Evolutionary conservation across 1,140 invertebrate genomes (phyloP), one percentile per base, ranked within the genome.

Genomic region (Drosophila pseudoananassae): DNA sequence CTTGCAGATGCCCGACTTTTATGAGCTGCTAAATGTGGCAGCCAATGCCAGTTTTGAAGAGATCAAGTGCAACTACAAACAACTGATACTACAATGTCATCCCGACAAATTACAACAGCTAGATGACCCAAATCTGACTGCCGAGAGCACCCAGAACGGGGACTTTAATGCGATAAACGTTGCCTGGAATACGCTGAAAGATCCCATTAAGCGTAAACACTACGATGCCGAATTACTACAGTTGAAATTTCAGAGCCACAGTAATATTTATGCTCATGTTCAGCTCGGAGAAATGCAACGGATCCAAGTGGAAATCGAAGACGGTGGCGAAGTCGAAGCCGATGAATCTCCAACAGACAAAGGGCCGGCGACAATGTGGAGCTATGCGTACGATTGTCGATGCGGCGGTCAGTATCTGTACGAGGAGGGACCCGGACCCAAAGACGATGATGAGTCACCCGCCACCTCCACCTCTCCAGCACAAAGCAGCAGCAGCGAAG

Each of bases 31-130:
- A 4, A 76, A 91, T 50, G 71, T 70, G 15, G 8, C 45, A 5
- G 36, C 83, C 52, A 83, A 53, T 31, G 90, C 90, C 52, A 83
- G 63, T 7, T 72, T 83, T 36, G 90, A 91, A 31, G 87, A 91
- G 76, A 76, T 91, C 53, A 91, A 90, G 51, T 47, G 60, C 36
- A 91, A 81, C 78, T 91, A 91, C 75, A 91, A 91, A 43, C 83
- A 90, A 78, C 82, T 91, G 78, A 90, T 91, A 83, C 68, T 91
- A 85, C 87, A 89, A 85, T 91, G 83, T 89, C 90, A 91, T 91
- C 90, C 90, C 49, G 90, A 91, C 84, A 91, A 91, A 91, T 74
- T 91, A 66, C 79, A 69, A 61, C 87, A 90, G 55, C 60, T 57
- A 8, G 27, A 61, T 66, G 76, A 90, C 77, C 77, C 75, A 68